These are phyloP conservation scores for Agapostemon virescens DNA, from an alignment of 2,888 invertebrate species.

Conservation along the genomic window DNA sequence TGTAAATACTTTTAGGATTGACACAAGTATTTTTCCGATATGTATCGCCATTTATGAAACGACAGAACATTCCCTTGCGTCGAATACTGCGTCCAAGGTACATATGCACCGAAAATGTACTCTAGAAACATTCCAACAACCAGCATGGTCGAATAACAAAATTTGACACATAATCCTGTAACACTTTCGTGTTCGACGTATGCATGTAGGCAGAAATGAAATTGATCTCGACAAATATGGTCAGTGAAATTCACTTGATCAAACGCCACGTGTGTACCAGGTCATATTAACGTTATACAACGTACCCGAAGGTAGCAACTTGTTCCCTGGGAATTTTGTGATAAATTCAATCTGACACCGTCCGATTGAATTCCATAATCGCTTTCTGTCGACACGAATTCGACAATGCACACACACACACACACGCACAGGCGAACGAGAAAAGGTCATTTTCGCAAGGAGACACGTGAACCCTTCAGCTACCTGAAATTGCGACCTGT, in stretches of 20 bases:
- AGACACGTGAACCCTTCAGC: neutral
- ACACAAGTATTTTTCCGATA: too few species aligned
- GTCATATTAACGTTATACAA: conserved; percentile 38
- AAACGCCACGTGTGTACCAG: conserved; percentile 28
- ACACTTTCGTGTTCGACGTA: conserved; percentile 9
- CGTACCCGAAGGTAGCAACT: conserved; percentile 23
- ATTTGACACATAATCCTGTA: conserved; percentile 18
- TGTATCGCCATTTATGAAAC: neutral
- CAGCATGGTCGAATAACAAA: conserved; percentile 9
- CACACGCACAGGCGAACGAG: too few species aligned
- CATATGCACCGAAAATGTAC: neutral
- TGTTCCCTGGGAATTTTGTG: conserved; percentile 17
- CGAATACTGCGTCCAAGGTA: neutral
- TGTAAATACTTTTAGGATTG: too few species aligned
- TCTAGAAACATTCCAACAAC: neutral
- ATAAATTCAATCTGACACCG: conserved; percentile 20
- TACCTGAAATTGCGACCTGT: neutral
- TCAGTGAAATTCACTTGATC: conserved; percentile 45
- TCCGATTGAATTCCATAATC: conserved; percentile 20
- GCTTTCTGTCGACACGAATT: neutral
- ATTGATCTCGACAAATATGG: conserved; percentile 47
- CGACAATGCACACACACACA: neutral
- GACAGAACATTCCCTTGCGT: too few species aligned
- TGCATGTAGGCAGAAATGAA: conserved; percentile 31
- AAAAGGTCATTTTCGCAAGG: conserved; percentile 2